phyloP scores from a whole-genome alignment of 2,888 invertebrate species.

The Drosophila testacea region DNA sequence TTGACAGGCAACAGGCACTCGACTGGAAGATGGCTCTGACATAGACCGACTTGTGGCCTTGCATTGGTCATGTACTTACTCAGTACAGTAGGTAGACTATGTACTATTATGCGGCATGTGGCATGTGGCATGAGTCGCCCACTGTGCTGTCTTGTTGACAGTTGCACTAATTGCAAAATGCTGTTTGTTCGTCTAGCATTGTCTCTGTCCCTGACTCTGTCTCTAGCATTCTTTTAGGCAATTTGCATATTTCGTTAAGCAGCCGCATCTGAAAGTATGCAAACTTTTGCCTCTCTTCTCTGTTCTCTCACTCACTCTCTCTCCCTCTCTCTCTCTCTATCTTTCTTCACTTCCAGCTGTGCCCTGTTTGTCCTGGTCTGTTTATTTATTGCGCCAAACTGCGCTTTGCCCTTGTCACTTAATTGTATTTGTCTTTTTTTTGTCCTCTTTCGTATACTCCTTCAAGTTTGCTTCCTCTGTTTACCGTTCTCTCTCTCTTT shows the following conservation, averaged over 20 bases:
- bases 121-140: conserved; percentile 15
- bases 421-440: conserved; percentile 28
- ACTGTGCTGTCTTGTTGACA: conserved; percentile 66
- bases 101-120: conserved; percentile 9
- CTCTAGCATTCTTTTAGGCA: conserved; percentile 64
- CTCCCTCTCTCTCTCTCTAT: not conserved
- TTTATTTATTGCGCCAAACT: conserved; percentile 33
- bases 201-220: conserved; percentile 45
- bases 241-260: conserved; percentile 78
- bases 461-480: conserved; percentile 9
- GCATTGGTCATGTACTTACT: conserved; percentile 34
- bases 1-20: conserved; percentile 57
- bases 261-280: conserved; percentile 38
- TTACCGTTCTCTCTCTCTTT: not conserved
- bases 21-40: conserved; percentile 46
- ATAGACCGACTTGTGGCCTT: conserved; percentile 43
- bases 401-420: conserved; percentile 33
- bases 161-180: conserved; percentile 80
- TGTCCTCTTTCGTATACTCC: not conserved
- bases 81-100: conserved; percentile 5
- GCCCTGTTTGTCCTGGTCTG: conserved; percentile 3
- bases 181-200: conserved; percentile 62
- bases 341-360: not conserved
- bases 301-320: too few relatives aligned
- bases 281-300: conserved; percentile 3